Evolutionary conservation across 1,140 invertebrate genomes (phyloP).

Genomic region (Reticulitermes speratus): DNA sequence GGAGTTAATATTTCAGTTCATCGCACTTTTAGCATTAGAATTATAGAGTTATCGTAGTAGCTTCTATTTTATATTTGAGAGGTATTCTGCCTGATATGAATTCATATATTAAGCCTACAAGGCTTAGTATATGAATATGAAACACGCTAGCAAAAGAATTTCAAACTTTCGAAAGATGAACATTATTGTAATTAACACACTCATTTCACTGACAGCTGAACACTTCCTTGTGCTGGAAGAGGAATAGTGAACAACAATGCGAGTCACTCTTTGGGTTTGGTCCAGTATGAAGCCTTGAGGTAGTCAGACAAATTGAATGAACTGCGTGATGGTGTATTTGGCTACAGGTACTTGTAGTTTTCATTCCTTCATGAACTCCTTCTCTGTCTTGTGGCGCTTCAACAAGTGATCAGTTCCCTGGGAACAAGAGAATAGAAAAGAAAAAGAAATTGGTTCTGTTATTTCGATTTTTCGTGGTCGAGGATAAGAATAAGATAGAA

Average conservation of each 20-base stretch:
- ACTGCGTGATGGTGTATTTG: not conserved
- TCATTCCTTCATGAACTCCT: not conserved
- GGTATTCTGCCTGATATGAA: too few relatives aligned
- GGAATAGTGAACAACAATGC: not conserved
- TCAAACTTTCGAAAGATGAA: too few relatives aligned
- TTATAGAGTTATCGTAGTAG: too few relatives aligned
- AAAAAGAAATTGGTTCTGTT: slow-evolving; percentile 3
- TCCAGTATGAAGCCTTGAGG: not conserved
- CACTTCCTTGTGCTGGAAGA: too few relatives aligned
- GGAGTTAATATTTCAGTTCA: too few relatives aligned
- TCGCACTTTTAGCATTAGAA: too few relatives aligned
- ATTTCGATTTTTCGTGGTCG: slow-evolving; percentile 3
- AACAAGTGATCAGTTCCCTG: not conserved
- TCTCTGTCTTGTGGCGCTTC: not conserved
- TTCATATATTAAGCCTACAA: too few relatives aligned
- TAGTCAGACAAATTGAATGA: not conserved
- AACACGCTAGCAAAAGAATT: too few relatives aligned
- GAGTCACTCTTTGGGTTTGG: not conserved
- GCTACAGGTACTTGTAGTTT: not conserved
- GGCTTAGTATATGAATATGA: too few relatives aligned
- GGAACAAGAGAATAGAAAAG: not conserved
- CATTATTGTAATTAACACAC: too few relatives aligned
- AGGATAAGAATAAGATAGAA: not conserved
- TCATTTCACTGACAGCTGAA: too few relatives aligned
- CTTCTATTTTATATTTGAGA: too few relatives aligned